Percentiles rank a stretch among this genome's conserved stretches.
phyloP scores from a whole-genome alignment of 1,140 invertebrate species.

The Megathymus violae region DNA sequence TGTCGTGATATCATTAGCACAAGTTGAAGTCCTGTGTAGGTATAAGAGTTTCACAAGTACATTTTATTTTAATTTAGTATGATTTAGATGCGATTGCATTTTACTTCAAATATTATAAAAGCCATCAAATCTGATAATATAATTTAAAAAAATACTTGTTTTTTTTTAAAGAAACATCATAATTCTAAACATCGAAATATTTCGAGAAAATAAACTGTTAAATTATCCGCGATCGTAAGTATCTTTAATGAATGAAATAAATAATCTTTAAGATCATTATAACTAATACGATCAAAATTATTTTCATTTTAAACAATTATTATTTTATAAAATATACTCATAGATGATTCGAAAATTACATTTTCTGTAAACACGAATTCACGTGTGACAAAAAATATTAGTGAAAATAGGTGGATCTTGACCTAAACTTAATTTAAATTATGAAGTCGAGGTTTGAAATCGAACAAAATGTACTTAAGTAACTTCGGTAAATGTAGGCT shows the following conservation, averaged over 20 bases:
- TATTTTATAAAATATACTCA: constrained; percentile 39
- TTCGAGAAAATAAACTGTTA: not conserved
- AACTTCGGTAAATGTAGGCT: constrained; percentile 79
- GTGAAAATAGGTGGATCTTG: constrained; percentile 50
- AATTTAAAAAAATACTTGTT: constrained; percentile 13
- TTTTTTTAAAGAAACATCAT: not conserved
- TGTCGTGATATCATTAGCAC: constrained; percentile 70
- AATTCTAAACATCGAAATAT: not conserved
- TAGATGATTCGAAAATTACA: constrained; percentile 45
- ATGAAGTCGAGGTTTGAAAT: constrained; percentile 63
- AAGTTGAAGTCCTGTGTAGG: constrained; percentile 51
- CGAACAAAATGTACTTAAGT: constrained; percentile 83
- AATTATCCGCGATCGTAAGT: not conserved
- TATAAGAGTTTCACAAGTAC: constrained; percentile 51
- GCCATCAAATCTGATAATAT: constrained; percentile 29
- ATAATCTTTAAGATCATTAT: constrained; percentile 21
- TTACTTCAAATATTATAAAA: constrained; percentile 12
- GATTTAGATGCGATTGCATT: constrained; percentile 20
- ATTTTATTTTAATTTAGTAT: constrained; percentile 30
- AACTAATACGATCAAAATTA: constrained; percentile 25
- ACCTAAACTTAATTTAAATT: constrained; percentile 49
- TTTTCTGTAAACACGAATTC: constrained; percentile 63
- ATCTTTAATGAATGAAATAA: constrained; percentile 17
- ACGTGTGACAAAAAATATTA: too few species aligned
- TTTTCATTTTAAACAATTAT: constrained; percentile 36